Base-by-base conservation (phyloP, 2,888 invertebrate genomes). In the Leucoma salicis region DNA sequence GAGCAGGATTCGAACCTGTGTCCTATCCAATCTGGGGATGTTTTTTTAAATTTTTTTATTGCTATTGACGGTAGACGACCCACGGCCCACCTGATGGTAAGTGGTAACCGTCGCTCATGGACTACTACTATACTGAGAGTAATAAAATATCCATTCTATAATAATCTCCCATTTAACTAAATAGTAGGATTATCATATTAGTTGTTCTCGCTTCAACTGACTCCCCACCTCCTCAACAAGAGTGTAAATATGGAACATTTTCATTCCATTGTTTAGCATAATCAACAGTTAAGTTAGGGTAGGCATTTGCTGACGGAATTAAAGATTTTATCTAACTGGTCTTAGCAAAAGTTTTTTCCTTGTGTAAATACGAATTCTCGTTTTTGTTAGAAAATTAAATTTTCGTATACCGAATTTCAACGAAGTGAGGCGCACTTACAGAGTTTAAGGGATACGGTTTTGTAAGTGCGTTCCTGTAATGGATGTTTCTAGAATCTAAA, bases 191-290 rank as follows among this genome's bases (percentile, higher is more conserved):
- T n/a, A n/a, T n/a, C n/a, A n/a, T n/a, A n/a, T n/a, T n/a, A n/a
- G n/a, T 21, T 21, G 3, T 7, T 11, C 24, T 15, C 39, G 43
- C 39, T 37, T 12, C 12, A 37, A 42, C 14, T 35, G 31, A 0
- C 3, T 31, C 50, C 46, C 4, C 0, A 43, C 44, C 37, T 3
- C 1, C 8, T n/a, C 43, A 43, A 39, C 36, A 41, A 42, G 39
- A 45, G 31, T 45, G 48, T 61, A 54, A 61, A 57, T 57, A 57
- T 39, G 21, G 2, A 35, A 15, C 35, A 27, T 54, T 59, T 47
- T 15, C 56, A 59, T 38, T 41, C 36, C 53, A 54, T 65, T 62
- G 69, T 68, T 74, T 65, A 63, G 62, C 68, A 66, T 71, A 70
- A 66, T 66, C 70, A 66, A 62, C 71, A 63, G 58, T 65, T 64